Base-by-base conservation (phyloP, 2,797 vertebrate species). In the Orientallactaga sibirica region DNA sequence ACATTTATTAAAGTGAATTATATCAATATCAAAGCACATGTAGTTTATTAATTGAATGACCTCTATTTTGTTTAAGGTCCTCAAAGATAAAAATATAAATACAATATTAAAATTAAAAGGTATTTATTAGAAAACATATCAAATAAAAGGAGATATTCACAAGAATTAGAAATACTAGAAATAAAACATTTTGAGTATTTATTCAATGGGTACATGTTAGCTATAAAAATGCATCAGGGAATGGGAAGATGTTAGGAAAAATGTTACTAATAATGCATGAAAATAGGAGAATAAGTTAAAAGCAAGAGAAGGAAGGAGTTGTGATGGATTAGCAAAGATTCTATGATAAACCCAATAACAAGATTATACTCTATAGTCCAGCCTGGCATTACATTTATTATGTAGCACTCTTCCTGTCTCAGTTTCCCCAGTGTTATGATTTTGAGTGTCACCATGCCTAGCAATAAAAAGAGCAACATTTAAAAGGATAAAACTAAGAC, bases 1-100 rank as follows among this genome's bases (percentile, higher is more conserved):
- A 27, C 19, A 79, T 68, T 75, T 81, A 66, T 70, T 90, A 78
- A 95, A 86, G 80, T 55, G 18, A 43, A 79, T 37, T 86, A 0
- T 43, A 48, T 43, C 89, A 58, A 93, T 77, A 90, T 93, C 75
- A 90, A 93, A 88, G 55, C 7, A 27, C 5, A 90, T n/a, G 84
- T 94, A 89, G 24, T 90, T 52, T 88, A 61, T 67, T 55, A 70
- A 67, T 27, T 27, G 18, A 80, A 83, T 73, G 87, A 29, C 67
- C 14, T 73, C 41, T 88, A 94, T 20, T 43, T 80, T 83, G 48
- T 71, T 75, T 77, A 76, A 16, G 24, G 64, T 82, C 9, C 1
- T 68, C 48, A 64, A 64, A 93, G 58, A 90, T 10, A 64, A 61
- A 93, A 48, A 90, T 10, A 82, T 85, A 22, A 90, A 2, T 77